Conservation (phyloP, 2,888 invertebrate genomes). For the Lasioglossum calceatum region DNA sequence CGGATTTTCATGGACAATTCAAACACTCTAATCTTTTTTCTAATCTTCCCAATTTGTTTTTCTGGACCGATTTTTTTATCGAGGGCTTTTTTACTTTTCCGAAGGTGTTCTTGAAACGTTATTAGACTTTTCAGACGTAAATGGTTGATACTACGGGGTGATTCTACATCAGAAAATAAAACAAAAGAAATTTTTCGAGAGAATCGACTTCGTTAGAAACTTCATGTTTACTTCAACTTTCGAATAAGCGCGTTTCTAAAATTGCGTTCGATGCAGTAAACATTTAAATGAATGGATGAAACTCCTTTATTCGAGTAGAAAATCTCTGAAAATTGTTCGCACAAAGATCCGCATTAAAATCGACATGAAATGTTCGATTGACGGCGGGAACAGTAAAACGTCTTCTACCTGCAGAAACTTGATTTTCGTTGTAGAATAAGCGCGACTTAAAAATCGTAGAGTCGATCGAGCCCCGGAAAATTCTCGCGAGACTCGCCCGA, state of each 20-base stretch:
- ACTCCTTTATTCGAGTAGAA: background rate
- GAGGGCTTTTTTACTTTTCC: too few relatives aligned
- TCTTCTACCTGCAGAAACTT: background rate
- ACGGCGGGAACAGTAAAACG: background rate
- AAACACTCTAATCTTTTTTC: too few relatives aligned
- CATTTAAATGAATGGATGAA: background rate
- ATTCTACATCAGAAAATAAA: background rate
- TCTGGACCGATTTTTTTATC: background rate
- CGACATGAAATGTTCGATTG: background rate
- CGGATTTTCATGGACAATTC: background rate
- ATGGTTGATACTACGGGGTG: too few relatives aligned
- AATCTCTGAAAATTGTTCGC: background rate
- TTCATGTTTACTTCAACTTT: too few relatives aligned
- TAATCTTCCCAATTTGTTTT: background rate
- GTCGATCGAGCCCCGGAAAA: background rate
- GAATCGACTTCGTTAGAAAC: background rate
- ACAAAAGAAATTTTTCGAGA: background rate
- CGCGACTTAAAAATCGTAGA: background rate
- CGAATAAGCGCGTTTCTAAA: background rate
- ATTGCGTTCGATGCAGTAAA: background rate
- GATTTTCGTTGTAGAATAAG: background rate
- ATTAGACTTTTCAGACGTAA: background rate
- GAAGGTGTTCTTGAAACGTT: background rate
- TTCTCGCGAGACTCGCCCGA: background rate
- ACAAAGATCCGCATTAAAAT: background rate